A percentile compares a stretch with the other conserved stretches of the same genome.
Evolutionary conservation across 2,113 vertebrate species (phyloP).

Genomic region (Oreamnos americanus): DNA sequence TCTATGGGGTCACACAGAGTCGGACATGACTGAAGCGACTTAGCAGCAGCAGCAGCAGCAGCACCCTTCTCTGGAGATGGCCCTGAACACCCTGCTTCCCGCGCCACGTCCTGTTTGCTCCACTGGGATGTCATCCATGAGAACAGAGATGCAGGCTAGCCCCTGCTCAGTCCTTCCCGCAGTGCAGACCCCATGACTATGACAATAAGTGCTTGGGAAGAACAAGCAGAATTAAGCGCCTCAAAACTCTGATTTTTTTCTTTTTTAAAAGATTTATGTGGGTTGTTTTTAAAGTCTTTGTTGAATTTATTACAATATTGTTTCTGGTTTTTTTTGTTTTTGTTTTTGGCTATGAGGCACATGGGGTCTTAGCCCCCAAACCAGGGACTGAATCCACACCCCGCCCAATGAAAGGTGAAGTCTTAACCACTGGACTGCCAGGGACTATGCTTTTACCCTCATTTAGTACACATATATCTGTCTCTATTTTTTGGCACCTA

Average conservation of each 20-base stretch:
- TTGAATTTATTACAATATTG: background rate
- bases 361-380: background rate
- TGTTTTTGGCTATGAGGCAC: background rate
- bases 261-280: background rate
- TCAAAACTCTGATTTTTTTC: background rate
- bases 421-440: background rate
- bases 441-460: background rate
- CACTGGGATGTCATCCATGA: too few species aligned
- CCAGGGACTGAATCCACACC: background rate
- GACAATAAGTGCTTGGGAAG: background rate
- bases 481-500: background rate
- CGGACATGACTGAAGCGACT: too few species aligned
- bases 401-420: background rate
- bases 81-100: background rate
- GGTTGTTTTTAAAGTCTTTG: background rate
- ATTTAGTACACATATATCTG: background rate
- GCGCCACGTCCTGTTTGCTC: background rate
- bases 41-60: too few species aligned
- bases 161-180: background rate
- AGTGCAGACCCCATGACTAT: rapidly evolving
- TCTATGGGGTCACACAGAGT: too few species aligned
- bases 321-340: rapidly evolving
- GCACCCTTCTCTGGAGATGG: background rate
- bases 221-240: background rate
- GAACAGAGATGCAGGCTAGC: background rate